Evolutionary conservation across 2,888 invertebrate species (phyloP).

Genomic region (Phyllotreta striolata): DNA sequence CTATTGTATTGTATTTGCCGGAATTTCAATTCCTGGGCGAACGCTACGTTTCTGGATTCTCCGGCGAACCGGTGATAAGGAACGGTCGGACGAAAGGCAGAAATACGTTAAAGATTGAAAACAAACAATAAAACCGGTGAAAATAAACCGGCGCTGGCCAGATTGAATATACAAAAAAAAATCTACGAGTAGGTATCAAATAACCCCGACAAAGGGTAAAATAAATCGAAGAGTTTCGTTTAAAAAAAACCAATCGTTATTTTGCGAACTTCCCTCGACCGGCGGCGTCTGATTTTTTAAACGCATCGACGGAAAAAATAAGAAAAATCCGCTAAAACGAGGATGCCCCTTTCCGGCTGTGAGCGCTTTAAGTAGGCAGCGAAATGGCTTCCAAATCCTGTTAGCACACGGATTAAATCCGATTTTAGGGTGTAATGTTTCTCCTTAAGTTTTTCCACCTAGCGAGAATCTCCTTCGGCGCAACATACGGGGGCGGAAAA

Average conservation of each 20-base stretch:
- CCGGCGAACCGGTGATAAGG: background rate
- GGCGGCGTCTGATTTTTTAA: background rate
- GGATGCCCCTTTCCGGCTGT: slow-evolving; percentile 3
- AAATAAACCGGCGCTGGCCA: too few relatives aligned
- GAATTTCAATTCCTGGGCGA: slow-evolving; percentile 28
- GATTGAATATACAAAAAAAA: too few relatives aligned
- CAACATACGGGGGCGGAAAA: too few relatives aligned
- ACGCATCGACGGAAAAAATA: slow-evolving; percentile 4
- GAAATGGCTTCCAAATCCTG: slow-evolving; percentile 39
- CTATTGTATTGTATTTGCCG: slow-evolving; percentile 32
- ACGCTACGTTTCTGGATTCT: slow-evolving; percentile 25
- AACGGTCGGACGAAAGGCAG: too few relatives aligned
- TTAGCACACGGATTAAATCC: slow-evolving; percentile 34
- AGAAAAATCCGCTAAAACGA: slow-evolving; percentile 18
- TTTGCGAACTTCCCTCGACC: slow-evolving; percentile 1
- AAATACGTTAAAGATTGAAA: too few relatives aligned
- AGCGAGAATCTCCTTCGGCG: background rate
- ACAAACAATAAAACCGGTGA: too few relatives aligned
- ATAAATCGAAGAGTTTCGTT: too few relatives aligned
- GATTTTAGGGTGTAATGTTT: slow-evolving; percentile 34
- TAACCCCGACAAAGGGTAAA: too few relatives aligned
- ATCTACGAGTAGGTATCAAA: too few relatives aligned
- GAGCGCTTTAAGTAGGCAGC: slow-evolving; percentile 33
- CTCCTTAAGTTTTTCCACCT: slow-evolving; percentile 15
- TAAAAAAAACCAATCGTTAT: background rate